Percentiles rank a stretch among this genome's conserved stretches.
These are phyloP conservation scores for Spondyliosoma cantharus DNA, from an alignment of 2,797 vertebrate genomes.

Conservation along the genomic window DNA sequence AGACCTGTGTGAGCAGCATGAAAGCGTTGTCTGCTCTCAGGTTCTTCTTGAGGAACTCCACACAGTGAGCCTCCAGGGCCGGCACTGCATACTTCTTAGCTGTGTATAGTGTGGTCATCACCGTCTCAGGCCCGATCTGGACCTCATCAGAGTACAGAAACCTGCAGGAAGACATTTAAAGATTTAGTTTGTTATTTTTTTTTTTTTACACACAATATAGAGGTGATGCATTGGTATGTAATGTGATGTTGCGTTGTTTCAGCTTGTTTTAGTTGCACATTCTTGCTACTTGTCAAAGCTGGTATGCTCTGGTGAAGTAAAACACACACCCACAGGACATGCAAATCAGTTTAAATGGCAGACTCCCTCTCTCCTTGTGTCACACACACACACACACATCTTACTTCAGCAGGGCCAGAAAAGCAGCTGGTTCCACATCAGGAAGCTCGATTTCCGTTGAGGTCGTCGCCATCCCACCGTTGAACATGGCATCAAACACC, in stretches of 20 bases:
- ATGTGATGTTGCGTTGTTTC: neutral
- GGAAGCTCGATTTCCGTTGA: conserved; percentile 98
- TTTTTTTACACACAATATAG: neutral
- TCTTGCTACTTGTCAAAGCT: neutral
- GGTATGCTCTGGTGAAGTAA: too few species aligned
- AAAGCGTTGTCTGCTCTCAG: conserved; percentile 97
- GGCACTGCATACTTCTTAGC: conserved; percentile 98
- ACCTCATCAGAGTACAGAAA: conserved; percentile 98
- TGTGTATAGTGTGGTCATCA: conserved; percentile 99
- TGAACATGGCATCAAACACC: conserved; percentile 99
- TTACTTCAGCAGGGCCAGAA: conserved; percentile 96
- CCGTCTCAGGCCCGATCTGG: conserved; percentile 97
- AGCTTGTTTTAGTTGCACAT: neutral
- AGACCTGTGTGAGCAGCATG: conserved; percentile 97
- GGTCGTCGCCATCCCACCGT: conserved; percentile 98
- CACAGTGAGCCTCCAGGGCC: conserved; percentile 95
- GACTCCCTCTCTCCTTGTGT: neutral
- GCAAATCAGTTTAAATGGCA: neutral
- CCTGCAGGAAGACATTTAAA: conserved; percentile 71
- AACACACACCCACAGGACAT: neutral
- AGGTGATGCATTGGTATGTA: neutral
- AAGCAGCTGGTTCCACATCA: conserved; percentile 96
- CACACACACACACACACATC: neutral
- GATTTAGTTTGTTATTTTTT: too few species aligned
- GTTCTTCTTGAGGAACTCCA: conserved; percentile 98